Percentiles rank a stretch among this genome's conserved stretches.
Evolutionary conservation across 2,113 vertebrate species (phyloP).

Genomic region (Casuarius casuarius): DNA sequence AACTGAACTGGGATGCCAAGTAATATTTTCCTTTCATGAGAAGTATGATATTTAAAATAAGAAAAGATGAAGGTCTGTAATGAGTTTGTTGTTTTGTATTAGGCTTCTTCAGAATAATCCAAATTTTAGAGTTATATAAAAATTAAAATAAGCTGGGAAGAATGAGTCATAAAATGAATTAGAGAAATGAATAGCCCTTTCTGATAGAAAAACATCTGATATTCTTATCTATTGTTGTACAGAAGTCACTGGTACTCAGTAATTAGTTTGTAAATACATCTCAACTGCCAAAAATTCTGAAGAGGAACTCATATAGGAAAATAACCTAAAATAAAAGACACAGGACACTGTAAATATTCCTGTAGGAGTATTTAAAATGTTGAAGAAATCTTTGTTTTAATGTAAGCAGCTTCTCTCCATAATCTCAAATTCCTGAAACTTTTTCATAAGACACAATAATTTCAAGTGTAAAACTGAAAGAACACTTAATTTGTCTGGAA

Average conservation of each 20-base stretch:
- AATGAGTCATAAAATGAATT: background rate
- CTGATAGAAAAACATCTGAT: background rate
- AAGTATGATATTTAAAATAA: too few species aligned
- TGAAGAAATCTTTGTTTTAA: background rate
- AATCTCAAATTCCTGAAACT: background rate
- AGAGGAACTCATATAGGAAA: background rate
- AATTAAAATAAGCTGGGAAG: background rate
- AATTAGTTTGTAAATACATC: background rate
- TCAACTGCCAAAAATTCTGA: background rate
- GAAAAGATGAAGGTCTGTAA: background rate
- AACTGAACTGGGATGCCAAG: background rate
- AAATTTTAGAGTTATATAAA: background rate
- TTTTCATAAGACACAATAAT: background rate
- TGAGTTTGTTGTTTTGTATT: background rate
- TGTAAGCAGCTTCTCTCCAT: background rate
- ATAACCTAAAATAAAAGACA: background rate
- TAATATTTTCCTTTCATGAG: background rate
- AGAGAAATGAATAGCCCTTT: background rate
- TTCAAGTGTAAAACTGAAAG: background rate
- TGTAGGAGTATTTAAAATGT: background rate
- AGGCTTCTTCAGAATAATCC: background rate
- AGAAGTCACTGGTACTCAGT: background rate
- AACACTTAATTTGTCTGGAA: background rate
- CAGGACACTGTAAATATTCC: background rate
- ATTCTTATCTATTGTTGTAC: background rate